Base-by-base conservation (phyloP, 2,888 invertebrate species). In the Choristoneura rosaceana region DNA sequence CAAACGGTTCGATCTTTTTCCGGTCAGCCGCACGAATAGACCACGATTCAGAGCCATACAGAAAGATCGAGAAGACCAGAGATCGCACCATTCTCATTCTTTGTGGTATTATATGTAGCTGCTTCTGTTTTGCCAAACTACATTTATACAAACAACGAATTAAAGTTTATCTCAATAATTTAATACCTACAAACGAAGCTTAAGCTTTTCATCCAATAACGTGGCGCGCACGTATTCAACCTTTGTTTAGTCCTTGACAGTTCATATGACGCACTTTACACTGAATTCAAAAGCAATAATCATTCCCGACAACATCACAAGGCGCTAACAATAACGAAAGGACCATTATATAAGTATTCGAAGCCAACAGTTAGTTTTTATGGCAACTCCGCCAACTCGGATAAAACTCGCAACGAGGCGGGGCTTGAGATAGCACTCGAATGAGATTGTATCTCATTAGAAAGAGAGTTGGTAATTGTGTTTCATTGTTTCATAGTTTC, bases 361-460 rank as follows among this genome's bases (percentile, higher is more conserved):
- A 14, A 50, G 50, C 58, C 47, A 25, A n/a, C 55, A 25, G 59
- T 70, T 70, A 70, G 64, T 65, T 70, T 70, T 70, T 64, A 70
- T 65, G 38, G 34, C 55, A 8, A 33, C 64, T 38, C 45, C 1
- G 59, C 59, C n/a, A n/a, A 25, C 59, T 59, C n/a, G 34, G n/a
- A 34, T 34, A 25, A 34, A 34, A 34, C 59, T 34, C 34, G 33
- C 55, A 12, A 55, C 55, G 25, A 10, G 55, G 12, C n/a, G 34
- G 14, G 64, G 47, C 70, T 25, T n/a, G 63, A 59, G 70, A 70
- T 70, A 59, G 64, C 59, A 64, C 64, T 59, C 58, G 59, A 69
- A 58, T 45, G 14, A 47, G 64, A 64, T 70, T 70, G 47, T 70
- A 70, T 50, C 62, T 62, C 64, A 58, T 70, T 70, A 70, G 17